phyloP scores from a whole-genome alignment of 2,113 vertebrate genomes.

The Henicopernis longicauda region DNA sequence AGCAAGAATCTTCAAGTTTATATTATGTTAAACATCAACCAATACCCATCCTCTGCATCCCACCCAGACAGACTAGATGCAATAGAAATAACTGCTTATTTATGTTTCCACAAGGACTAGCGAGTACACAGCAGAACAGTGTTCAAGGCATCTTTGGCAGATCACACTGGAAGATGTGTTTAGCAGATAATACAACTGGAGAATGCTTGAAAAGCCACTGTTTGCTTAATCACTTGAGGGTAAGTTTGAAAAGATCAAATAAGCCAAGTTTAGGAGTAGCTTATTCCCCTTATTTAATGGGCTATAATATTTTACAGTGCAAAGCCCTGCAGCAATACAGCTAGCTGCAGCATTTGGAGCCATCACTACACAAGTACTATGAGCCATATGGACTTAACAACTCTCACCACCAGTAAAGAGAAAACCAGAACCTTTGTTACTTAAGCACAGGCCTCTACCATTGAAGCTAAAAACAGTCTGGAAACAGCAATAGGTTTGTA shows the following conservation, averaged over 20 bases:
- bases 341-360: background rate
- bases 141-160: background rate
- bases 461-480: background rate
- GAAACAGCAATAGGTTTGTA: background rate
- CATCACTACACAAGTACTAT: background rate
- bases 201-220: background rate
- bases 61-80: background rate
- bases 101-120: background rate
- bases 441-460: background rate
- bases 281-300: background rate
- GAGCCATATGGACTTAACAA: background rate
- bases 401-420: background rate
- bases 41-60: background rate
- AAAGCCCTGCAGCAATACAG: constrained; percentile 4
- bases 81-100: background rate
- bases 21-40: background rate
- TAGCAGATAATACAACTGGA: background rate
- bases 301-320: constrained; percentile 23
- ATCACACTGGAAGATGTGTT: background rate
- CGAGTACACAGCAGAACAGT: background rate
- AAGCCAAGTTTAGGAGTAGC: constrained; percentile 13
- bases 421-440: constrained; percentile 17
- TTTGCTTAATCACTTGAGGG: constrained; percentile 21
- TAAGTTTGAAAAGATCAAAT: constrained; percentile 23
- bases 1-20: background rate